These are phyloP conservation scores for Orius laevigatus DNA, from an alignment of 1,140 invertebrate genomes.

Conservation along the genomic window DNA sequence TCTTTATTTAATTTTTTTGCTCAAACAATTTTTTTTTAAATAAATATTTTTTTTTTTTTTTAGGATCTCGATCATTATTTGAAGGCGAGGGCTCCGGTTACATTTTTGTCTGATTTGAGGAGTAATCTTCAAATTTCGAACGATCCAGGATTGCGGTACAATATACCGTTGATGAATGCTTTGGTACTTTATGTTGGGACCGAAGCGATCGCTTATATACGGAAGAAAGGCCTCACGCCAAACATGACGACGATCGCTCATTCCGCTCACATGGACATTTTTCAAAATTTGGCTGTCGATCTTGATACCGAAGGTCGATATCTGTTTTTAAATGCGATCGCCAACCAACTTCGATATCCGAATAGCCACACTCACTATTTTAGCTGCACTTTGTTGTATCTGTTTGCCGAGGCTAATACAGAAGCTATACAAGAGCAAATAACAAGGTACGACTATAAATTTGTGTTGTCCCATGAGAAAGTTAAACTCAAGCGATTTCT, in stretches of 20 bases:
- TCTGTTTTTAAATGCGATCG: constrained; percentile 94
- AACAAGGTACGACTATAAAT: constrained; percentile 27
- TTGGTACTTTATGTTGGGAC: constrained; percentile 94
- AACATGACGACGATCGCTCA: constrained; percentile 94
- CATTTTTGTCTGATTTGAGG: constrained; percentile 81
- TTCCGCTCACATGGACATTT: constrained; percentile 98
- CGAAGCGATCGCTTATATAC: constrained; percentile 80
- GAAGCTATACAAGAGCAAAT: constrained; percentile 90
- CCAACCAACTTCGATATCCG: constrained; percentile 95
- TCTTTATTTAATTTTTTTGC: too few species aligned
- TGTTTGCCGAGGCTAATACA: constrained; percentile 95
- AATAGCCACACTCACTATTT: constrained; percentile 99
- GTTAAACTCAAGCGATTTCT: too few species aligned
- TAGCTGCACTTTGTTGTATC: constrained; percentile 86
- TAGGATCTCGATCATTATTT: constrained; percentile 89
- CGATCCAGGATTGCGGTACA: constrained; percentile 82
- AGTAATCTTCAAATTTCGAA: constrained; percentile 71
- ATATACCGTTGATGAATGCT: constrained; percentile 91
- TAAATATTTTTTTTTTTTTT: constrained; percentile 11
- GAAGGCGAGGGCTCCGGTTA: constrained; percentile 85
- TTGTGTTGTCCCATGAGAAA: too few species aligned
- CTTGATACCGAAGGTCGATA: constrained; percentile 94
- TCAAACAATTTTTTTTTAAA: too few species aligned
- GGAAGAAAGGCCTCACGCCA: constrained; percentile 72
- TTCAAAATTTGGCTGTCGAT: constrained; percentile 95